These are phyloP conservation scores for Sterrhoptilus dennistouni DNA, from an alignment of 2,113 vertebrate genomes.

Conservation along the genomic window DNA sequence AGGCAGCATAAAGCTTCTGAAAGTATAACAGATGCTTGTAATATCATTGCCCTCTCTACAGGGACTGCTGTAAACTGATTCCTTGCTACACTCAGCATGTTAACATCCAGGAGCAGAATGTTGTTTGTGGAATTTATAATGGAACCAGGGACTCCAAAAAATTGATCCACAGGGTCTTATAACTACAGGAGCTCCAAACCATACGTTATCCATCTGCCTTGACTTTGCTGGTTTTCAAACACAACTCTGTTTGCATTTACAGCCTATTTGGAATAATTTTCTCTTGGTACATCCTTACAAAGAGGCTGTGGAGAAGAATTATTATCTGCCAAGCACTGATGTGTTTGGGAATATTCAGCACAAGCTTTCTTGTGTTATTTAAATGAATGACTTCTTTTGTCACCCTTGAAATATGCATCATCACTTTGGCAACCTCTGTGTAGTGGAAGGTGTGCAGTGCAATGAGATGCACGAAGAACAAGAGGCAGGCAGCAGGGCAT, in stretches of 20 bases:
- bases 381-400: slow-evolving; percentile 2
- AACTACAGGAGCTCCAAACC: background rate
- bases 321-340: background rate
- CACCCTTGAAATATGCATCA: background rate
- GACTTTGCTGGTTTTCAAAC: background rate
- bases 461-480: background rate
- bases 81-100: slow-evolving; percentile 18
- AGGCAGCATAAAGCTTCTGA: background rate
- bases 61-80: slow-evolving; percentile 13
- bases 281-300: background rate
- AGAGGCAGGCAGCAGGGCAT: background rate
- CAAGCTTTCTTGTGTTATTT: background rate
- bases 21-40: slow-evolving; percentile 44
- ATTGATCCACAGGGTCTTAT: background rate
- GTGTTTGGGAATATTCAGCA: slow-evolving; percentile 3
- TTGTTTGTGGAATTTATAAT: slow-evolving; percentile 31
- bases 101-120: slow-evolving; percentile 13
- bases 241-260: background rate
- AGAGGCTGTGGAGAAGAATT: background rate
- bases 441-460: background rate
- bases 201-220: background rate
- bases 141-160: background rate
- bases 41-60: slow-evolving; percentile 10
- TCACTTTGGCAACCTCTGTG: background rate
- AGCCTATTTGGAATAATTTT: background rate